phyloP scores from a whole-genome alignment of 2,113 vertebrate genomes.

The Chaetodon trifascialis region DNA sequence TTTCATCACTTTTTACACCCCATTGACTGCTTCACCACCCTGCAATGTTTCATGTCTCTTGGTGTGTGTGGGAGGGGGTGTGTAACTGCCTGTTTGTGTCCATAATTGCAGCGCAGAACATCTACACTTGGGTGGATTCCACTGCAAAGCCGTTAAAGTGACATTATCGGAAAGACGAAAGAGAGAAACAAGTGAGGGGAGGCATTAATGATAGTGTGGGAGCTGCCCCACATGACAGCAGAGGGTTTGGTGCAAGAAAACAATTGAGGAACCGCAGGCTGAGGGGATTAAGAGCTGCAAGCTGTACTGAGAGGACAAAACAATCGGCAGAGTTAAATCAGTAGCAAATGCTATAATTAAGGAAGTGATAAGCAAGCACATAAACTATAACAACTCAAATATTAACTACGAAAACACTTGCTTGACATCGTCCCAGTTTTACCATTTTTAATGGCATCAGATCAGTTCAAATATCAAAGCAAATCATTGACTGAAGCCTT shows the following conservation, averaged over 20 bases:
- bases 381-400: conserved; percentile 1
- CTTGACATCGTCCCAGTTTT: background rate
- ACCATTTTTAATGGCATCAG: too few species aligned
- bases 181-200: background rate
- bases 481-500: background rate
- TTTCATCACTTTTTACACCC: conserved; percentile 67
- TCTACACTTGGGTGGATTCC: conserved; percentile 49
- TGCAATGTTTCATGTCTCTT: conserved; percentile 41
- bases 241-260: conserved; percentile 16
- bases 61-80: conserved; percentile 18
- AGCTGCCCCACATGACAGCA: conserved; percentile 16
- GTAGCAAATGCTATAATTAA: conserved; percentile 1
- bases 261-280: conserved; percentile 16
- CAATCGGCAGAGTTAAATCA: background rate
- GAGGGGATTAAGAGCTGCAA: conserved; percentile 5
- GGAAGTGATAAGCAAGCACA: conserved; percentile 5
- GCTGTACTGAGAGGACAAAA: background rate
- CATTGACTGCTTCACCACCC: conserved; percentile 56
- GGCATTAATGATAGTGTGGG: conserved; percentile 21
- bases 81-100: conserved; percentile 50
- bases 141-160: conserved; percentile 43
- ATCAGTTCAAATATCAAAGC: background rate
- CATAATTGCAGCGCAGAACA: conserved; percentile 44
- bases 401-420: conserved; percentile 3
- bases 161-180: background rate